phyloP scores from a whole-genome alignment of 1,140 invertebrate genomes.

The Zaprionus ornatus region DNA sequence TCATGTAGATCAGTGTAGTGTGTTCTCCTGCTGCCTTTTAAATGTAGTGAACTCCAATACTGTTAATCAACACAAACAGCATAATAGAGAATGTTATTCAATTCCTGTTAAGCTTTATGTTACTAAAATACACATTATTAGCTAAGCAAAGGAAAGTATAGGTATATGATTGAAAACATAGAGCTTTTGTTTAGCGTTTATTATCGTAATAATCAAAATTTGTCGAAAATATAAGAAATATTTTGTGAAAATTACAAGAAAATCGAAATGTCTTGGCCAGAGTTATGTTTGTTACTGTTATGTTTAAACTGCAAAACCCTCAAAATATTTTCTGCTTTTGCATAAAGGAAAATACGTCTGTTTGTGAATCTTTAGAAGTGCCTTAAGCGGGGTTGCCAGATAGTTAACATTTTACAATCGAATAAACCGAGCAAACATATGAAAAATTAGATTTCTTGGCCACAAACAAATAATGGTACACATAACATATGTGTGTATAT shows the following conservation, averaged over 20 bases:
- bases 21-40: no score
- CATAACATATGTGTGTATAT: constrained; percentile 41
- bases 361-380: background rate
- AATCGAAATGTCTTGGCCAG: no score
- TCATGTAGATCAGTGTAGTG: background rate
- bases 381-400: background rate
- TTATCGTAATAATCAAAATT: no score
- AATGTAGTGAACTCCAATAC: no score
- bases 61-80: background rate
- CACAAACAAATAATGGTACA: constrained; percentile 12
- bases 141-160: no score
- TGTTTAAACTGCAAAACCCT: background rate
- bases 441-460: constrained; percentile 24
- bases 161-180: no score
- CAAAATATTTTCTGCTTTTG: background rate
- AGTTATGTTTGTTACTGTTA: no score
- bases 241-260: background rate
- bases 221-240: background rate
- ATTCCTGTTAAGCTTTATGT: background rate
- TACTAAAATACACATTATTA: background rate
- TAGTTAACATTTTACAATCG: constrained; percentile 7
- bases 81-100: background rate
- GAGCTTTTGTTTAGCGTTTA: no score
- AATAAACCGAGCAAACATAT: constrained; percentile 7
- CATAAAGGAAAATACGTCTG: background rate